Evolutionary conservation across 2,797 vertebrate species (phyloP), one percentile per base, ranked within the genome.

Genomic region (Argentina silus): DNA sequence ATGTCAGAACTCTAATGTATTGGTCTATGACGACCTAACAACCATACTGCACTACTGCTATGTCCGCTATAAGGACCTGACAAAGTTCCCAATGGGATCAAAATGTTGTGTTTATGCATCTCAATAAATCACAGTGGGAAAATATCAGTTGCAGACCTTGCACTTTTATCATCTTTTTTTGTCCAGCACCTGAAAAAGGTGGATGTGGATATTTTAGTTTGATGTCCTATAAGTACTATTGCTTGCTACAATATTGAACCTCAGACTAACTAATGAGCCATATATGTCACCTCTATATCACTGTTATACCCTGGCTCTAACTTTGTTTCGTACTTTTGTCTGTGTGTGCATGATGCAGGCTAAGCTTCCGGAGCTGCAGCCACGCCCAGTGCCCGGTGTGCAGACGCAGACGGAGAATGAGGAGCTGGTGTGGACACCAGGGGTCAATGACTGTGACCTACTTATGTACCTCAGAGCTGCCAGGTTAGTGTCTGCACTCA

Each of bases 381-480:
- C 94, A 0, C 95, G 95, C 74, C 93, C 96, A 55, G 92, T 90
- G 62, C 90, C 94, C 19, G 90, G 90, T 65, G 89, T 94, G 21
- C 96, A 96, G 81, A 76, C 90, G 0, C 95, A 96, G 88, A 96
- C 95, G 0, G 96, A 98, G 79, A 95, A 95, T 56, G 98, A 99
- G 81, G 97, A 99, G 70, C 92, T 99, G 5, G 98, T 99, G 75
- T 99, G 98, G 98, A 98, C 96, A 78, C 98, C 98, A 0, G 97
- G 98, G 44, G 96, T 98, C 83, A 99, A 98, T 56, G 98, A 99
- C 92, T 99, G 98, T 66, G 98, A 99, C 90, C 94, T 99, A 70
- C 97, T 99, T 4, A 99, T 99, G 98, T 99, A 99, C 91, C 93
- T 99, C 72, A 91, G 98, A 88, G 97, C 97, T 76, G 97, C 97